Evolutionary conservation across 1,140 invertebrate species (phyloP).

Genomic region (Brachionus sp.): DNA sequence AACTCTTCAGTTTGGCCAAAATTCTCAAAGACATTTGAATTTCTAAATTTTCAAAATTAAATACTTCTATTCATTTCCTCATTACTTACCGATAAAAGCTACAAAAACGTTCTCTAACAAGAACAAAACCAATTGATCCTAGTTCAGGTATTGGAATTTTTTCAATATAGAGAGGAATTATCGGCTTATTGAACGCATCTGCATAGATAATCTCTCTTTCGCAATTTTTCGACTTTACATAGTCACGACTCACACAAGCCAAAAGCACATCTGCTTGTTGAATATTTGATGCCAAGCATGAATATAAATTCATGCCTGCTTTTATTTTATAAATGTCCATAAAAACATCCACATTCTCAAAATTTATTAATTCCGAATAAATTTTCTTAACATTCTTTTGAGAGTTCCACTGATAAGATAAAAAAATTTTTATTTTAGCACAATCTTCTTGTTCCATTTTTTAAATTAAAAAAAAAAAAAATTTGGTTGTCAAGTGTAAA

Average conservation of each 20-base stretch:
- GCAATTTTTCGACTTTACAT: conserved; percentile 19
- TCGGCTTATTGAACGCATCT: conserved; percentile 3
- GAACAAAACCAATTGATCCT: neutral
- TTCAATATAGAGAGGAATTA: conserved; percentile 9
- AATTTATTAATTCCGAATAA: neutral
- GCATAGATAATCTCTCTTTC: conserved; percentile 17
- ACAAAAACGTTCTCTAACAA: conserved; percentile 4
- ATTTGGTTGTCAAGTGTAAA: neutral
- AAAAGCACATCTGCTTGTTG: conserved; percentile 22
- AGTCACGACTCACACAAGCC: neutral
- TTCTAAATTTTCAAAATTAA: neutral
- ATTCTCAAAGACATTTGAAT: conserved; percentile 15
- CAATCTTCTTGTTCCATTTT: neutral
- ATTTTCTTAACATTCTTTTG: neutral
- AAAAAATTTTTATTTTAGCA: neutral
- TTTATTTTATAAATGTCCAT: conserved; percentile 24
- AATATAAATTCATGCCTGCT: neutral
- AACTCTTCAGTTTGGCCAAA: neutral
- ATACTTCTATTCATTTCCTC: neutral
- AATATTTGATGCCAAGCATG: neutral
- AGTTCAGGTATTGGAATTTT: conserved; percentile 9
- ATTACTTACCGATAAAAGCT: neutral
- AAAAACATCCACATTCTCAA: conserved; percentile 4
- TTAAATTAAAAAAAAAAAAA: conserved; percentile 13
- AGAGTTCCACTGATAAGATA: conserved; percentile 6